Base-by-base conservation (phyloP, 1,140 invertebrate genomes). In the Portunus trituberculatus region DNA sequence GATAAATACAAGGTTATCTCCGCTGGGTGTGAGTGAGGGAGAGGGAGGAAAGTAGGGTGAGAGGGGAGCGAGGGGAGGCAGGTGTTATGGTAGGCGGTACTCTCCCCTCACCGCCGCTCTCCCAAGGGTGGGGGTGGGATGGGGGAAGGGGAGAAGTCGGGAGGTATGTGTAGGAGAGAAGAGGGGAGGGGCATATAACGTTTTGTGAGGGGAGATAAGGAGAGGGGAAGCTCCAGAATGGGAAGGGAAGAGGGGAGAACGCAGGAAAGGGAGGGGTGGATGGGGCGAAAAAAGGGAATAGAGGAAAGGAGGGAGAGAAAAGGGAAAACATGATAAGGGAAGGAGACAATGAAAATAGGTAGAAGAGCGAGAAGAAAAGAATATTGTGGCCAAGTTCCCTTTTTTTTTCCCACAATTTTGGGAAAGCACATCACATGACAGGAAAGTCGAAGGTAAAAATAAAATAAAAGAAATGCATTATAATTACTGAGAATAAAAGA, bases 151-250 rank as follows among this genome's bases (percentile, higher is more conserved):
- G 25, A 76, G 67, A 76, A n/a, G 39, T 16, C 1, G n/a, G 67
- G 67, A n/a, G 67, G 67, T 12, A n/a, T 3, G 7, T n/a, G 67
- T n/a, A n/a, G 20, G 67, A 3, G 67, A 76, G 67, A 20, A 39
- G 52, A 20, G n/a, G 20, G 25, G 67, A n/a, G 67, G 20, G 4
- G n/a, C n/a, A n/a, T 76, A 25, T 12, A 76, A 76, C 67, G 67
- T n/a, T 76, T 76, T n/a, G 67, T 76, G n/a, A 76, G 67, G 67
- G 67, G 67, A 76, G 67, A 76, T 76, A 76, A 76, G 67, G 67
- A 76, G 67, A 76, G 67, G 67, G 67, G 67, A n/a, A n/a, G 25
- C 20, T n/a, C n/a, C 25, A 25, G 25, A n/a, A 76, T n/a, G 16
- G 67, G 67, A 76, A n/a, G 20, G 67, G 25, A n/a, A 76, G 20